These are phyloP conservation scores for Amblyteles armatorius DNA, from an alignment of 2,888 invertebrate species.

Conservation along the genomic window DNA sequence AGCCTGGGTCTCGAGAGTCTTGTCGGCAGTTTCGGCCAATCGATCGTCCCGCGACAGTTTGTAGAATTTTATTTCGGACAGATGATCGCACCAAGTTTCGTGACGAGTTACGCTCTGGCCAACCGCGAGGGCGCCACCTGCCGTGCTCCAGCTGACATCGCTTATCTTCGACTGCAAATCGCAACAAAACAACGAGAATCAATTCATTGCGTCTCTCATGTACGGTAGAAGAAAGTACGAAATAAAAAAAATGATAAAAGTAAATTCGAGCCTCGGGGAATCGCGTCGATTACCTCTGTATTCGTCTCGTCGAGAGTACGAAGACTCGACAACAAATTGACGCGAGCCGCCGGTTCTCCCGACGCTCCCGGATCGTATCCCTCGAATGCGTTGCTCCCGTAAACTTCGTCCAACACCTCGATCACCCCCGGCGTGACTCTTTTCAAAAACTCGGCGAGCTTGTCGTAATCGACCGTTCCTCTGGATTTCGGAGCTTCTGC, in stretches of 20 bases:
- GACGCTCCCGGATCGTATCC: constrained; percentile 76
- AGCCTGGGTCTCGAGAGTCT: constrained; percentile 79
- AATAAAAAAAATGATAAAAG: not conserved
- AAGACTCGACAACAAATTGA: constrained; percentile 77
- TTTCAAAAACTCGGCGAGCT: constrained; percentile 80
- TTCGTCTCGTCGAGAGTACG: constrained; percentile 73
- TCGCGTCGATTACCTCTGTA: constrained; percentile 71
- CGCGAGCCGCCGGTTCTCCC: constrained; percentile 70
- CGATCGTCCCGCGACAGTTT: constrained; percentile 77
- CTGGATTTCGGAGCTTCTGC: constrained; percentile 67
- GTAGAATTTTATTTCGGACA: constrained; percentile 80
- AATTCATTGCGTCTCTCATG: not conserved
- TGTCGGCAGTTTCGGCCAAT: constrained; percentile 74
- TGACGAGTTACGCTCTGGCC: constrained; percentile 77
- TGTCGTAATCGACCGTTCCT: constrained; percentile 77
- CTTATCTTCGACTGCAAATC: constrained; percentile 80
- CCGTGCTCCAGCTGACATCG: constrained; percentile 80
- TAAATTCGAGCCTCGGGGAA: not conserved
- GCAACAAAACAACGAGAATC: constrained; percentile 9
- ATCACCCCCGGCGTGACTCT: constrained; percentile 80
- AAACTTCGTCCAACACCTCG: constrained; percentile 80
- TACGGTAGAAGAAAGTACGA: not conserved
- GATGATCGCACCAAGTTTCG: constrained; percentile 81
- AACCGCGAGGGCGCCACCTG: constrained; percentile 80
- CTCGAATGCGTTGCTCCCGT: constrained; percentile 79